Evolutionary conservation across 2,113 vertebrate species (phyloP), one percentile per base, ranked within the genome.

Genomic region (Hiodon alosoides): DNA sequence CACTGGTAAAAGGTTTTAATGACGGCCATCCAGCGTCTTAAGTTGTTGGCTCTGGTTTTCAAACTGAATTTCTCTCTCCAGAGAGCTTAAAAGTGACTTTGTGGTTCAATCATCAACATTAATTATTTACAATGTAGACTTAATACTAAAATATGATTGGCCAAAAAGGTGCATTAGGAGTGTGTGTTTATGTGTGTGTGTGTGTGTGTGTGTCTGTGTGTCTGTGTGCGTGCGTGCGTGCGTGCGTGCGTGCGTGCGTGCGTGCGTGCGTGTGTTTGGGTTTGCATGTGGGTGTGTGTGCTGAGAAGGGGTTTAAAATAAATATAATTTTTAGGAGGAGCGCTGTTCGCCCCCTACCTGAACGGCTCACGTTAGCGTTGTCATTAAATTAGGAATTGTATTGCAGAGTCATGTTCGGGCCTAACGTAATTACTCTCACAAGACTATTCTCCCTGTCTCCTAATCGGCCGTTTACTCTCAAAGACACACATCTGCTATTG

Each of bases 321-420:
- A 8, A 16, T 13, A 52, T 46, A 52, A 57, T 46, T 46, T 57
- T 60, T 2, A 48, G 73, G 7, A 8, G 73, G 53, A 46, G 11
- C 64, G 17, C 81, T 86, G 75, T 82, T 71, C 75, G 61, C 73
- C 85, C 84, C 84, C 82, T 84, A 83, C 77, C 83, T 82, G 82
- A 55, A 80, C 71, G 75, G 79, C 79, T 78, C 52, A 81, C 83
- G 77, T 67, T 16, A 72, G 68, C 72, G 50, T 67, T 47, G 53
- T 76, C 67, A 52, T 74, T 53, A 81, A 77, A 83, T 84, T 58
- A 83, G 74, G 77, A 62, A 58, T 61, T 61, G 55, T 57, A 14
- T 70, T 74, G 67, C 61, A 59, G 50, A 78, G 81, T 81, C 82
- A 83, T 81, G 84, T 73, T 69, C 75, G 71, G 17, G 70, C 51